These are phyloP conservation scores for Copidosoma aretas DNA, from an alignment of 2,888 invertebrate genomes.

Conservation along the genomic window DNA sequence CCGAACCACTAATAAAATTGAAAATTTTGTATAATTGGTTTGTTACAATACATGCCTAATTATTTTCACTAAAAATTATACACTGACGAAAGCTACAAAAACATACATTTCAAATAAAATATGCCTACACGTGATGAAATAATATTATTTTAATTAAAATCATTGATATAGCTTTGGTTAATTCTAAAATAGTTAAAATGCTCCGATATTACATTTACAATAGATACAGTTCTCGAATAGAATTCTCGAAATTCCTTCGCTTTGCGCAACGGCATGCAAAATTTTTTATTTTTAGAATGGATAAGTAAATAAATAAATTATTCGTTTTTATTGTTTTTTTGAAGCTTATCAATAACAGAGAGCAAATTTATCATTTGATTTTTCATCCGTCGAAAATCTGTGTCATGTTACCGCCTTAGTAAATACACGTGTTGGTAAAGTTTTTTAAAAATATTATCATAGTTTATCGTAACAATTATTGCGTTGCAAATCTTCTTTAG, in stretches of 20 bases:
- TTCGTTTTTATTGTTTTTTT: constrained; percentile 10
- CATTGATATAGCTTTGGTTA: constrained; percentile 16
- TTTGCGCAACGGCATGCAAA: constrained; percentile 22
- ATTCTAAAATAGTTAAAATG: constrained; percentile 17
- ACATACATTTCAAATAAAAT: not conserved
- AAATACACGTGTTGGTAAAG: constrained; percentile 3
- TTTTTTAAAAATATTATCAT: constrained; percentile 15
- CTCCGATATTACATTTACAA: constrained; percentile 28
- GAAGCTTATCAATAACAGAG: constrained; percentile 31
- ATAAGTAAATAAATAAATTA: too few species aligned
- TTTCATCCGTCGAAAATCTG: constrained; percentile 21
- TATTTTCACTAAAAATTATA: constrained; percentile 19
- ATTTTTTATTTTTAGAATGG: constrained; percentile 7
- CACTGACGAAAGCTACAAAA: constrained; percentile 8
- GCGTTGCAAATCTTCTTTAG: not conserved
- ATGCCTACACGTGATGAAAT: constrained; percentile 1
- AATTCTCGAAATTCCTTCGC: constrained; percentile 14
- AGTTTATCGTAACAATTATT: constrained; percentile 22
- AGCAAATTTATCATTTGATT: constrained; percentile 12
- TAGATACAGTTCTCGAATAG: constrained; percentile 31
- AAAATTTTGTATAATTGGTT: constrained; percentile 12
- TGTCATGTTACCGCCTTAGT: not conserved
- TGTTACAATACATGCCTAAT: constrained; percentile 6
- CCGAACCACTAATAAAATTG: not conserved
- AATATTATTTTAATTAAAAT: constrained; percentile 8